phyloP scores from a whole-genome alignment of 2,888 invertebrate genomes.

The Lochmaea capreae region DNA sequence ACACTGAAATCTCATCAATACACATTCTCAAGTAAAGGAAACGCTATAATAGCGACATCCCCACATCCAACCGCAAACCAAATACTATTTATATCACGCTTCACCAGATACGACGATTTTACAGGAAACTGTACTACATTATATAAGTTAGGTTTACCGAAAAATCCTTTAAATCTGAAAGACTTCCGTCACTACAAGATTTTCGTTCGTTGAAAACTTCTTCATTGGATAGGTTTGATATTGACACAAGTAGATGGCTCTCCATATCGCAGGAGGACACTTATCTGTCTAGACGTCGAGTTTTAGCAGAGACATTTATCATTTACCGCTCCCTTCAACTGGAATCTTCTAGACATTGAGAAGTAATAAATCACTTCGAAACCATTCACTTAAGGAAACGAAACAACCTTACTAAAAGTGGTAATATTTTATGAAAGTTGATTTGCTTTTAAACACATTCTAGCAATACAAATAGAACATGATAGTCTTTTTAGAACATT shows the following conservation, averaged over 20 bases:
- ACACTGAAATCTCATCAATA: too few relatives aligned
- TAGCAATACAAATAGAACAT: background rate
- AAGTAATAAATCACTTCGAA: constrained; percentile 22
- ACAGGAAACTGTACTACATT: too few relatives aligned
- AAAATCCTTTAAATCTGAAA: background rate
- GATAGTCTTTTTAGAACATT: background rate
- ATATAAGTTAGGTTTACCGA: background rate
- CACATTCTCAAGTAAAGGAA: too few relatives aligned
- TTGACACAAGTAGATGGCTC: constrained; percentile 26
- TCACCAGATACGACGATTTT: too few relatives aligned
- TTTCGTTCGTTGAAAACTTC: constrained; percentile 16
- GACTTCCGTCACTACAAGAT: constrained; percentile 7
- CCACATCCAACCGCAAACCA: too few relatives aligned
- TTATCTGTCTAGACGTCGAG: constrained; percentile 17
- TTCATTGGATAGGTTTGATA: constrained; percentile 22
- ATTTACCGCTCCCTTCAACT: constrained; percentile 16
- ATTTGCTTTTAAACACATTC: constrained; percentile 4
- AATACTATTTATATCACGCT: too few relatives aligned
- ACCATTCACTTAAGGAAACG: background rate
- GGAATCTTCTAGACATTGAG: constrained; percentile 8
- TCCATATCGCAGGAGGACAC: constrained; percentile 22
- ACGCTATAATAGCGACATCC: too few relatives aligned
- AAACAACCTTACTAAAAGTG: background rate
- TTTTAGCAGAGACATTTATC: constrained; percentile 17
- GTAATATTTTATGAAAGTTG: constrained; percentile 6